Evolutionary conservation across 1,140 invertebrate genomes (phyloP).

Genomic region (Dolichoris vasculosae): DNA sequence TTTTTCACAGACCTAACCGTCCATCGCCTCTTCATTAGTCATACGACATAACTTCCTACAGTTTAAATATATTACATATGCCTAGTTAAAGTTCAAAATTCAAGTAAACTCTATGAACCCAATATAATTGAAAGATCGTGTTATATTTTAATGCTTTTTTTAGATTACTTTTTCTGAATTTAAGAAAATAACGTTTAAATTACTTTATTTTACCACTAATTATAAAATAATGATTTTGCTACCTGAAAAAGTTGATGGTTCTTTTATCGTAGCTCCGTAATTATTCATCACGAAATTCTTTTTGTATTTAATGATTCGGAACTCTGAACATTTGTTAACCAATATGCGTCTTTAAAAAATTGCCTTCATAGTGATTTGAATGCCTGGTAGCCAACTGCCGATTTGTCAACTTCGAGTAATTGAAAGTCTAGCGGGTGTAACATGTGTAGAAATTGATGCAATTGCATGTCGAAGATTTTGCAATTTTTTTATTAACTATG

Average conservation of each 20-base stretch:
- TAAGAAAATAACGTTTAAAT: background rate
- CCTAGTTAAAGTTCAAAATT: background rate
- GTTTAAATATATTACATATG: background rate
- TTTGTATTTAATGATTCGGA: background rate
- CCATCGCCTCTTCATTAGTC: background rate
- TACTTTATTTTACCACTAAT: background rate
- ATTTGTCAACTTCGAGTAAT: constrained; percentile 26
- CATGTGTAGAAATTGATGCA: background rate
- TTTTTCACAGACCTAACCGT: background rate
- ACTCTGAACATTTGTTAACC: background rate
- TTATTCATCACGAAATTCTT: background rate
- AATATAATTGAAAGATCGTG: background rate
- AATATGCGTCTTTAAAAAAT: background rate
- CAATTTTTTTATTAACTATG: constrained; percentile 8
- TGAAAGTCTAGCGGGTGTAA: constrained; percentile 23
- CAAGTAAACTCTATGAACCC: background rate
- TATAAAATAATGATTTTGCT: background rate
- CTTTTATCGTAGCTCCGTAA: background rate
- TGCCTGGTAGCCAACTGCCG: constrained; percentile 5
- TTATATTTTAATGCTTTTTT: background rate
- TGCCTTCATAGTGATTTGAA: constrained; percentile 30
- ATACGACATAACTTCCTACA: constrained; percentile 10
- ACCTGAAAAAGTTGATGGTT: background rate
- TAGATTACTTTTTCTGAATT: background rate
- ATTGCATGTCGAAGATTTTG: constrained; percentile 15